Evolutionary conservation across 2,888 invertebrate species (phyloP), one percentile per base, ranked within the genome.

Genomic region (Apotomis turbidana): DNA sequence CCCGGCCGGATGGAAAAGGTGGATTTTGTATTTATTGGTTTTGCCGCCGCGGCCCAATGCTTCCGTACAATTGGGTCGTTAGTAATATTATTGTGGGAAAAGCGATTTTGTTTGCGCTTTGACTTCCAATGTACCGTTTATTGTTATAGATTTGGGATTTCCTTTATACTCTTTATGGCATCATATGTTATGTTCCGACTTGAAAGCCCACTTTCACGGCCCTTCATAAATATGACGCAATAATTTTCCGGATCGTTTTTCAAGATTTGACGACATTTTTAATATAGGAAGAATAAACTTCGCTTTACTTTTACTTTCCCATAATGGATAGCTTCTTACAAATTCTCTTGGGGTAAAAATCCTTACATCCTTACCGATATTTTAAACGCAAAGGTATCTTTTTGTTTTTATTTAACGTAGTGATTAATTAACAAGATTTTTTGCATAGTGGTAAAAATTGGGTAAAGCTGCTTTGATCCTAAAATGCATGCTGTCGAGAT

Each of bases 11-110:
- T 80, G 82, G 83, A 83, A 89, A 90, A 89, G 89, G 89, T 83
- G 83, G 86, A 90, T 90, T 91, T 87, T 86, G 89, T 93, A 92
- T 93, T 92, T 93, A 93, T 93, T 89, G 91, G 90, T 90, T 91
- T 87, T 85, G 84, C 86, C 86, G 84, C 85, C 87, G 86, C 87
- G 85, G 83, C 87, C 86, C 88, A 88, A 88, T 90, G 90, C 89
- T 87, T 87, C 86, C 87, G 83, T 90, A 92, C 91, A 91, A 92
- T 93, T 89, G 91, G 87, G 83, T 93, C 92, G 91, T 93, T 92
- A 92, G 91, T 90, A 90, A 91, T 90, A 92, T 91, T 92, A 90
- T 89, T 92, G 91, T 90, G 87, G 87, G 85, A 85, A 90, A 90
- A 90, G 85, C 90, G 89, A 90, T 91, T 91, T 91, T 88, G 90